Evolutionary conservation across 2,888 invertebrate genomes (phyloP).

Genomic region (Caenorhabditis sp.): DNA sequence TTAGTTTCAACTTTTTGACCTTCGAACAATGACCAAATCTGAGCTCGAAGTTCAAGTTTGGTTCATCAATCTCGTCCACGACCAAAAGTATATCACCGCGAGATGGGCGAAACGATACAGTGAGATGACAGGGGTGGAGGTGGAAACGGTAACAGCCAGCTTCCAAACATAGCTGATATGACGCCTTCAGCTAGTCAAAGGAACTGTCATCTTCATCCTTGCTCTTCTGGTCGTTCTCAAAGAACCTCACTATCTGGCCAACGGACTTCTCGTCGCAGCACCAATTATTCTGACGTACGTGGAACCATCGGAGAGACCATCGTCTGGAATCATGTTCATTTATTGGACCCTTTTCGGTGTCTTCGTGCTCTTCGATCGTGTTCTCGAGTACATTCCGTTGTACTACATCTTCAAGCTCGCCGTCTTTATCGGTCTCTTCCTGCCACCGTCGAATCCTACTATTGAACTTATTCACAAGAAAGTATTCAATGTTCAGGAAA

Average conservation of each 20-base stretch:
- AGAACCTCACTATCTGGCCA: conserved; percentile 56
- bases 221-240: conserved; percentile 29
- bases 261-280: conserved; percentile 35
- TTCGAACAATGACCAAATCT: conserved; percentile 42
- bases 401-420: conserved; percentile 51
- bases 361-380: conserved; percentile 50
- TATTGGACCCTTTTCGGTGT: conserved; percentile 53
- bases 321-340: conserved; percentile 29
- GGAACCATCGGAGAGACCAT: conserved; percentile 37
- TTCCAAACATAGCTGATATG: background rate
- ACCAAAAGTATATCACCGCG: conserved; percentile 50
- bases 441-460: conserved; percentile 59
- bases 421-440: conserved; percentile 46
- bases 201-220: conserved; percentile 35
- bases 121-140: conserved; percentile 46
- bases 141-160: conserved; percentile 35
- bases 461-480: conserved; percentile 48
- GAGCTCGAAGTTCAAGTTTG: conserved; percentile 54
- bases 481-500: conserved; percentile 15
- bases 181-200: conserved; percentile 36
- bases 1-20: background rate
- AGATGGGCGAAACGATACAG: conserved; percentile 54
- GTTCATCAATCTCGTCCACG: conserved; percentile 46
- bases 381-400: conserved; percentile 47
- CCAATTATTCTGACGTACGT: conserved; percentile 52